Evolutionary conservation across 2,888 invertebrate genomes (phyloP), one percentile per base, ranked within the genome.

Genomic region (Rotaria sp.): DNA sequence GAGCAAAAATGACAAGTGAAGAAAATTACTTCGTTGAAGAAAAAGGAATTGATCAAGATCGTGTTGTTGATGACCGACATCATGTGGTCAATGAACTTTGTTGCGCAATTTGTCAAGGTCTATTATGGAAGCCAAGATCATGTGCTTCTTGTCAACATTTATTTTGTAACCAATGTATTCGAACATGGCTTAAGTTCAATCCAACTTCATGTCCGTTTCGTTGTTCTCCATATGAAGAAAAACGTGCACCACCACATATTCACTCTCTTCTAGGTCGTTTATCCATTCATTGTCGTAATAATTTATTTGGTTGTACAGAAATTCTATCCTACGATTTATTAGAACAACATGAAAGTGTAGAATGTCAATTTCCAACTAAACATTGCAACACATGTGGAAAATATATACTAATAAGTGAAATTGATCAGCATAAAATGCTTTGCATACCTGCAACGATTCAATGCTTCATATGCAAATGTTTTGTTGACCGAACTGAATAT

Each of bases 151-250:
- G 75, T 45, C 75, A 80, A 15, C 75, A 80, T 80, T 15, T 80
- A 21, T 80, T 80, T 45, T 80, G 75, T 80, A 10, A 41, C 2
- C 41, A 80, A 80, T 80, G 45, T 80, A 80, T 80, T 38, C 75
- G 21, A 24, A 45, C 26, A 45, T 80, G 75, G 75, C 7, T 45
- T 1, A 45, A 8, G 26, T 41, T 45, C 21, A 80, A 45, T 45
- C 26, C 10, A 13, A 80, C 21, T 26, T 26, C 24, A 41, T 80
- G 75, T 41, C 75, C 75, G 3, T 80, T 80, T 80, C 75, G 75
- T 4, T 45, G 75, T 80, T 7, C 24, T 13, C 75, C 75, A 45
- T 80, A 80, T n/a, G 75, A 80, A 80, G 75, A 80, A 26, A 38
- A n/a, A 41, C 75, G 75, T 41, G 24, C 11, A 26, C 75, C 75